These are phyloP conservation scores for Yoshiicerus persimilis DNA, from an alignment of 1,140 invertebrate genomes.

Conservation along the genomic window DNA sequence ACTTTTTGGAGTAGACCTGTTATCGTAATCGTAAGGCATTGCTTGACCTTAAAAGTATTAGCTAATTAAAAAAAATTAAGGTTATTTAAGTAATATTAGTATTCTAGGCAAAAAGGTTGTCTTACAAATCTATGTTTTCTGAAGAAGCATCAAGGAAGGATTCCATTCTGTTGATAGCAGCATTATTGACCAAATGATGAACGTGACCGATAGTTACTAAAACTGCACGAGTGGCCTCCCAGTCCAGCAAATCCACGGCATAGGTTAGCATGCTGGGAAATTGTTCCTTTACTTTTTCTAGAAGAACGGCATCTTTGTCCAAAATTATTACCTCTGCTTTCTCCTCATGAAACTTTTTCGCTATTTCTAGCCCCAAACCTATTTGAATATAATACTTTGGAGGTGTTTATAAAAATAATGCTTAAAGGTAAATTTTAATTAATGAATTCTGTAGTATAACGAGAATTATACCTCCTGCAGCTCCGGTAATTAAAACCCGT, in stretches of 20 bases:
- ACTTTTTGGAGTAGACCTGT: no score
- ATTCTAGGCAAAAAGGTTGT: no score
- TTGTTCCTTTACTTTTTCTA: not conserved
- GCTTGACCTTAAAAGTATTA: no score
- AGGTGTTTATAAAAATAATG: no score
- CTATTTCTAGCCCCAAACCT: constrained; percentile 29
- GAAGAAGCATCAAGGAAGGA: not conserved
- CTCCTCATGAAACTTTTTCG: not conserved
- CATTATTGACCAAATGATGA: constrained; percentile 28
- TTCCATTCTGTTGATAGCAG: not conserved
- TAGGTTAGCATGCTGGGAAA: not conserved
- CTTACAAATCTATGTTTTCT: constrained; percentile 15
- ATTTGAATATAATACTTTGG: no score
- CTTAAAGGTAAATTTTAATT: no score
- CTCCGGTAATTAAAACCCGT: constrained; percentile 22
- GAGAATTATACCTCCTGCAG: not conserved
- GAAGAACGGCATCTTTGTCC: constrained; percentile 13
- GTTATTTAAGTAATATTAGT: no score
- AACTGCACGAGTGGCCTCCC: constrained; percentile 17
- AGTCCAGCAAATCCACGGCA: not conserved
- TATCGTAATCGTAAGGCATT: no score
- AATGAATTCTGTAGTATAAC: no score
- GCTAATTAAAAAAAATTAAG: no score
- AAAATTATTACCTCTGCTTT: constrained; percentile 16
- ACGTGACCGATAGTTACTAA: not conserved